A percentile compares a stretch with the other conserved stretches of the same genome.
phyloP scores from a whole-genome alignment of 1,140 invertebrate genomes.

The Lordiphosa stackelbergi region DNA sequence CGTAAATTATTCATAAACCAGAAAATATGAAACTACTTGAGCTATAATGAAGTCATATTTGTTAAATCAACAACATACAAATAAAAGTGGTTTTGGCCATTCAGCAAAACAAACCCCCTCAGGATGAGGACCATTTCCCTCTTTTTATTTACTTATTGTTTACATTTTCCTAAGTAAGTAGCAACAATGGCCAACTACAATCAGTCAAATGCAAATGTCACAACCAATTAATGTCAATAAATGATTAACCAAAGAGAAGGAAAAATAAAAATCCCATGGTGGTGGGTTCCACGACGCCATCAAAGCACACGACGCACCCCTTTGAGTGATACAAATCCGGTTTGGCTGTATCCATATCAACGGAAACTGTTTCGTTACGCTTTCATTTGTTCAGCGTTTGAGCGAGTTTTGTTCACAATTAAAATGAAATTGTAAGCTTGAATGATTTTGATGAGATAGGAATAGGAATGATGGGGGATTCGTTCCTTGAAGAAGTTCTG shows the following conservation, averaged over 20 bases:
- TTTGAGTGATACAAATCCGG: conserved; percentile 37
- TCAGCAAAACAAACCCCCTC: conserved; percentile 46
- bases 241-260: conserved; percentile 42
- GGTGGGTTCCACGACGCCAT: conserved; percentile 25
- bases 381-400: conserved; percentile 74
- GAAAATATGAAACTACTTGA: conserved; percentile 38
- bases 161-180: conserved; percentile 32
- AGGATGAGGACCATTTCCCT: conserved; percentile 3
- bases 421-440: conserved; percentile 63
- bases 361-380: conserved; percentile 47
- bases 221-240: conserved; percentile 77
- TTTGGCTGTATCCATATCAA: conserved; percentile 26
- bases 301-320: conserved; percentile 22
- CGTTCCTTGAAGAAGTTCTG: conserved; percentile 10
- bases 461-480: conserved; percentile 1
- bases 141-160: not conserved
- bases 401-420: conserved; percentile 68
- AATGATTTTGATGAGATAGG: conserved; percentile 23
- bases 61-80: conserved; percentile 48
- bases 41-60: conserved; percentile 69
- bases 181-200: conserved; percentile 71
- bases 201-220: conserved; percentile 76
- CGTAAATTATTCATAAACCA: conserved; percentile 60
- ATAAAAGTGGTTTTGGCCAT: conserved; percentile 25
- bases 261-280: conserved; percentile 17